Percentiles rank a stretch among this genome's conserved stretches.
Conservation (phyloP, 2,797 vertebrate genomes). For the Iguana delicatissima region DNA sequence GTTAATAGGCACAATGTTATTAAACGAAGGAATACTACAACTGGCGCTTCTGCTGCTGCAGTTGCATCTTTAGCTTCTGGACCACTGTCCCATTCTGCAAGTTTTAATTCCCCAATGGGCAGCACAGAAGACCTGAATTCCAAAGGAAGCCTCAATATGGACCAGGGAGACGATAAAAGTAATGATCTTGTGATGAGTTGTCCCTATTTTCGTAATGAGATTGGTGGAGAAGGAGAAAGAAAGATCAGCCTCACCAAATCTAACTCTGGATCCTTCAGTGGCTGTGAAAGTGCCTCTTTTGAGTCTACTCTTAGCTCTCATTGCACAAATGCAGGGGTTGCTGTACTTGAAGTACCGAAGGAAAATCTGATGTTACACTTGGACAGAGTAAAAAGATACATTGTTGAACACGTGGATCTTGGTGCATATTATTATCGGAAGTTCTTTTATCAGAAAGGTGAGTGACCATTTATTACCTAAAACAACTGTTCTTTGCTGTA, state of each 20-base stretch:
- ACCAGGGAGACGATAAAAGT: conserved; percentile 93
- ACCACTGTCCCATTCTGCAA: conserved; percentile 92
- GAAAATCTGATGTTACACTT: conserved; percentile 88
- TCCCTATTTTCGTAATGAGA: conserved; percentile 97
- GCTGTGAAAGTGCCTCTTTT: conserved; percentile 88
- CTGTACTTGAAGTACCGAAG: conserved; percentile 94
- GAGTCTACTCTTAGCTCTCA: conserved; percentile 91
- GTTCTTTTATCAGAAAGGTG: conserved; percentile 95
- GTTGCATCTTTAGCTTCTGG: conserved; percentile 92
- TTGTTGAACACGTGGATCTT: conserved; percentile 95
- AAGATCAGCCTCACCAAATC: conserved; percentile 89
- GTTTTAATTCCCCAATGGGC: conserved; percentile 94
- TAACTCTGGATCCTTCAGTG: conserved; percentile 88
- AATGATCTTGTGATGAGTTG: conserved; percentile 95
- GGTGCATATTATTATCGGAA: conserved; percentile 96
- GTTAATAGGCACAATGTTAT: conserved; percentile 90
- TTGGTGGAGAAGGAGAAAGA: conserved; percentile 90
- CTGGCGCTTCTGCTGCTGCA: conserved; percentile 94
- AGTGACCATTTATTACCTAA: conserved; percentile 59
- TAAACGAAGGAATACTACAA: conserved; percentile 94
- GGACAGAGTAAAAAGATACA: conserved; percentile 93
- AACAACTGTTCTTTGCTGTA: not conserved
- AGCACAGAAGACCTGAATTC: conserved; percentile 95
- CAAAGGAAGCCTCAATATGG: conserved; percentile 90
- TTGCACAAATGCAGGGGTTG: conserved; percentile 94